Evolutionary conservation across 2,888 invertebrate species (phyloP), one percentile per base, ranked within the genome.

Genomic region (Lepidocyrtinus sp.): DNA sequence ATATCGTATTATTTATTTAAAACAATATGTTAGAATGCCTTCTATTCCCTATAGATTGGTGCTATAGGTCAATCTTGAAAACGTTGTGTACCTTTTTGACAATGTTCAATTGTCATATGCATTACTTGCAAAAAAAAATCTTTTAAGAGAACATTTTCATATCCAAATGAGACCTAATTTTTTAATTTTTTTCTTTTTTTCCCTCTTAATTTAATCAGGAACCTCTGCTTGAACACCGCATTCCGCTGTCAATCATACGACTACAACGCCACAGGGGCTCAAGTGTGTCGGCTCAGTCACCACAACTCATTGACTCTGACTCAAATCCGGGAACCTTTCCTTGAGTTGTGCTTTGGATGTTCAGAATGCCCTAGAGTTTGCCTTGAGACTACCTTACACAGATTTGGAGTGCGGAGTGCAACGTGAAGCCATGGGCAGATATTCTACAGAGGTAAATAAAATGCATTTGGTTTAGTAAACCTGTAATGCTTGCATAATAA

Each of bases 211-310:
- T 59, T 22, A 59, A 59, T 59, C 75, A 86, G 96, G 80, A 96
- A 96, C 88, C 91, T 96, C 83, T 96, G 96, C 89, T 91, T 96
- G 76, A 95, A 94, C 89, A 95, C 96, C 45, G 95, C 95, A 59
- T 96, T 94, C 92, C 92, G 94, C 88, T 97, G 97, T 89, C 96
- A 96, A 89, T 96, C 96, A 9, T 97, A 96, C 89, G 97, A 97
- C 89, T 96, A 95, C 89, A 96, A 96, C 69, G 97, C 96, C 88
- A 96, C 96, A 85, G 96, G 96, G 73, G 96, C 96, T 88, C 94
- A 95, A 91, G 96, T 97, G 67, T 97, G 97, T 90, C 92, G 97
- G 87, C 92, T 97, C 26, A 96, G 96, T 86, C 97, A 97, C 90
- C 96, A 97, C 89, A 94, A 96, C 70, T 92, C 95, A 86, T 94